phyloP scores from a whole-genome alignment of 1,140 invertebrate genomes.

The Zaprionus capensis region DNA sequence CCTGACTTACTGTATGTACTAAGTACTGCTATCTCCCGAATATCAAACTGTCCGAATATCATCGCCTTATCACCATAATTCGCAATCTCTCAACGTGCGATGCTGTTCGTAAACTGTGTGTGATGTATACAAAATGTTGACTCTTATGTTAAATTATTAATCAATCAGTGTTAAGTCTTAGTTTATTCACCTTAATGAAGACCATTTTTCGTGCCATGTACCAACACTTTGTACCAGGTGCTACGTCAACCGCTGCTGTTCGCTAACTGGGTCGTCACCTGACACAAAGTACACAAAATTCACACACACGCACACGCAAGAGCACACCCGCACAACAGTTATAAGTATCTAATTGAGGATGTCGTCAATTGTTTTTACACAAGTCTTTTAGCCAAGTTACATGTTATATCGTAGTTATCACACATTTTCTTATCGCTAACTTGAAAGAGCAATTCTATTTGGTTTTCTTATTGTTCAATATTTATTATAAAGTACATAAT shows the following conservation, averaged over 20 bases:
- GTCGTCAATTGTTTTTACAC: slow-evolving; percentile 20
- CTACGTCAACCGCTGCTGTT: slow-evolving; percentile 18
- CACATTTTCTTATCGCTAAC: slow-evolving; percentile 5
- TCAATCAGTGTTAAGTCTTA: background rate
- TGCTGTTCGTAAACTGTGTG: background rate
- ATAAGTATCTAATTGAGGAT: slow-evolving; percentile 3
- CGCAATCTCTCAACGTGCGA: background rate
- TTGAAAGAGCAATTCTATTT: background rate
- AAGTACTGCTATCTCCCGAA: background rate
- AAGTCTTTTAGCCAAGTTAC: slow-evolving; percentile 18
- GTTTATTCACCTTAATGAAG: slow-evolving; percentile 54
- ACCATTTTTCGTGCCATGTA: slow-evolving; percentile 39
- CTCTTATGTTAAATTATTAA: background rate
- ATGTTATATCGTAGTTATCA: slow-evolving; percentile 12
- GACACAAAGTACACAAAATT: background rate
- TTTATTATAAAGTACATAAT: background rate
- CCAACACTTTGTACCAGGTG: background rate
- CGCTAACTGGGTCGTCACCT: slow-evolving; percentile 17
- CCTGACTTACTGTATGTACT: too few relatives aligned
- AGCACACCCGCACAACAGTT: background rate
- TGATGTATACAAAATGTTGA: background rate
- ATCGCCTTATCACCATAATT: background rate
- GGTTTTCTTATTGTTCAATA: background rate
- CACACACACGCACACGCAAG: slow-evolving; percentile 1
- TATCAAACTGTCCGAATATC: background rate